Percentiles rank a stretch among this genome's conserved stretches.
Conservation (phyloP, 2,113 vertebrate species). For the Daphoenositta chrysoptera region DNA sequence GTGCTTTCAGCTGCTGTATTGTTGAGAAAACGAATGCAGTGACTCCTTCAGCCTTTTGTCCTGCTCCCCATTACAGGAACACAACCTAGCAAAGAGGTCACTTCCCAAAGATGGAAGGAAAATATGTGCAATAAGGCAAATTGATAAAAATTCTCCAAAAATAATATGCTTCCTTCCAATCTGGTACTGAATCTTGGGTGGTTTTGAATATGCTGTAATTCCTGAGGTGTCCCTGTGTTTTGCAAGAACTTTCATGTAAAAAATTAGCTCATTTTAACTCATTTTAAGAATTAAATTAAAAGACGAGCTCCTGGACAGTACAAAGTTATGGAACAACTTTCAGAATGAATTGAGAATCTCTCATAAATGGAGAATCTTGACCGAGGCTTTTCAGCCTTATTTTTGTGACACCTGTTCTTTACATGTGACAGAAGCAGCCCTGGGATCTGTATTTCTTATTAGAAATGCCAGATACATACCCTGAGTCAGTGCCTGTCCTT, state of each 20-base stretch:
- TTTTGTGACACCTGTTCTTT: not conserved
- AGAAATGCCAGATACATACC: not conserved
- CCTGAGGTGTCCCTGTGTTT: not conserved
- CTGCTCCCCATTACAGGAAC: not conserved
- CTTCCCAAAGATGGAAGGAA: not conserved
- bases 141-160: not conserved
- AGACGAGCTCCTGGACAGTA: not conserved
- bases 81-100: not conserved
- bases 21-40: fast-evolving
- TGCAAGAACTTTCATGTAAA: not conserved
- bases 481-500: not conserved
- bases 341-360: not conserved
- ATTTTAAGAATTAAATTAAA: not conserved
- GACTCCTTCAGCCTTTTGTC: not conserved
- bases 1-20: not conserved
- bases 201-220: not conserved
- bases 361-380: not conserved
- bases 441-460: not conserved
- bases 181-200: not conserved
- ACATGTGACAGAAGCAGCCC: not conserved
- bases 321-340: not conserved
- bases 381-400: not conserved
- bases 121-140: not conserved
- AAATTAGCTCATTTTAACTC: not conserved
- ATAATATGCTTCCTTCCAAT: not conserved